phyloP scores from a whole-genome alignment of 2,797 vertebrate genomes.

The Micropoecilia bifurca region DNA sequence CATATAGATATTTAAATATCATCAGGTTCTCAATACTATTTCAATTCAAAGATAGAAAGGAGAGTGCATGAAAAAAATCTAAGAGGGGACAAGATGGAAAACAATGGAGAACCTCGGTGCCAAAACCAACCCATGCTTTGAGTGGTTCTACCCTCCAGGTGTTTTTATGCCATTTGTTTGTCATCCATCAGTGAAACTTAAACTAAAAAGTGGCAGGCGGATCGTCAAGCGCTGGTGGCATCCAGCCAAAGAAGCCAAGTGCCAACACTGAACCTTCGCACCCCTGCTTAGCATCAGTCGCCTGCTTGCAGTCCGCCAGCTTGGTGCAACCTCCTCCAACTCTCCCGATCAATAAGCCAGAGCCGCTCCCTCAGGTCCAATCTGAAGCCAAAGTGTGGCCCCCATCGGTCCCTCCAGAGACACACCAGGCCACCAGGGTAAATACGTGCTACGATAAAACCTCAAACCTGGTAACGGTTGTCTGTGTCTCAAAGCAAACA shows the following conservation, averaged over 20 bases:
- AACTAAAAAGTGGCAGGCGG: conserved; percentile 17
- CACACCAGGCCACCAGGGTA: conserved; percentile 26
- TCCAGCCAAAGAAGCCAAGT: conserved; percentile 64
- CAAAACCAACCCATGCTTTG: background rate
- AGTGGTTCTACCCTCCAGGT: background rate
- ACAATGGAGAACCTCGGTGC: background rate
- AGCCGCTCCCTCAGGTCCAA: conserved; percentile 44
- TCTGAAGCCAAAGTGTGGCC: conserved; percentile 42
- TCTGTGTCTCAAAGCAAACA: conserved; percentile 21
- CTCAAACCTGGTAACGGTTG: conserved; percentile 34
- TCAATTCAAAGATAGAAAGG: background rate
- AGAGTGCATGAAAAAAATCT: background rate
- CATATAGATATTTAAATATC: background rate
- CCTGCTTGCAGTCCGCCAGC: conserved; percentile 69
- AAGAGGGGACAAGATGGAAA: background rate
- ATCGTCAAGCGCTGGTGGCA: conserved; percentile 50
- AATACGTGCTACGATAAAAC: conserved; percentile 28
- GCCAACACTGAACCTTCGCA: conserved; percentile 56
- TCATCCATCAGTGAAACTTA: conserved; percentile 18
- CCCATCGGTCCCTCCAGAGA: conserved; percentile 29
- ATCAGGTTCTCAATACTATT: background rate
- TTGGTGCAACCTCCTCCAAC: conserved; percentile 74
- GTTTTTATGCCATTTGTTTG: background rate
- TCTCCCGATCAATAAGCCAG: conserved; percentile 61
- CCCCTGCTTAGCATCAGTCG: conserved; percentile 72